phyloP scores from a whole-genome alignment of 2,797 vertebrate genomes.

The Lepilemur ruficaudatus region DNA sequence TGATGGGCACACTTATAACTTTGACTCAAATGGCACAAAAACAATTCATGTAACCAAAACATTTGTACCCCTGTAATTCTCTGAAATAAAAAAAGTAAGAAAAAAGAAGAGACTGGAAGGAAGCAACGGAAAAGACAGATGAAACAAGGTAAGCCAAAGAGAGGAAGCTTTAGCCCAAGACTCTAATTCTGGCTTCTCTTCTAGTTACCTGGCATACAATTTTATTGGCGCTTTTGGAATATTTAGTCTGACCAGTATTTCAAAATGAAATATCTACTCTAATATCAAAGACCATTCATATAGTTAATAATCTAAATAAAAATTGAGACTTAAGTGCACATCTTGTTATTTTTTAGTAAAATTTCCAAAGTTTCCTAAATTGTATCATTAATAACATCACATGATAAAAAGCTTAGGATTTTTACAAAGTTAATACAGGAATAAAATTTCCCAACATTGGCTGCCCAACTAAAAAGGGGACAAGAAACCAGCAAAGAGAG shows the following conservation, averaged over 20 bases:
- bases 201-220: neutral
- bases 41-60: too few relatives aligned
- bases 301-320: conserved; percentile 45
- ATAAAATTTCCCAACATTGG: neutral
- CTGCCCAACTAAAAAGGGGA: neutral
- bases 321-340: neutral
- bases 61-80: too few relatives aligned
- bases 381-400: neutral
- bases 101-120: neutral
- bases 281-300: conserved; percentile 13
- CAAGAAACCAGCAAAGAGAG: neutral
- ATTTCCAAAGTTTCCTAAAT: conserved; percentile 31
- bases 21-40: too few relatives aligned
- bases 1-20: too few relatives aligned
- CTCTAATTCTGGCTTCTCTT: neutral
- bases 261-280: conserved; percentile 24
- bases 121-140: neutral
- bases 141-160: neutral
- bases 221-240: conserved; percentile 10
- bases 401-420: neutral
- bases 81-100: too few relatives aligned
- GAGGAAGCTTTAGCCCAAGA: neutral
- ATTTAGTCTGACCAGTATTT: neutral
- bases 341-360: neutral
- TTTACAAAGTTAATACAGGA: neutral